Evolutionary conservation across 1,140 invertebrate genomes (phyloP), one percentile per base, ranked within the genome.

Genomic region (Monomorium pharaonis): DNA sequence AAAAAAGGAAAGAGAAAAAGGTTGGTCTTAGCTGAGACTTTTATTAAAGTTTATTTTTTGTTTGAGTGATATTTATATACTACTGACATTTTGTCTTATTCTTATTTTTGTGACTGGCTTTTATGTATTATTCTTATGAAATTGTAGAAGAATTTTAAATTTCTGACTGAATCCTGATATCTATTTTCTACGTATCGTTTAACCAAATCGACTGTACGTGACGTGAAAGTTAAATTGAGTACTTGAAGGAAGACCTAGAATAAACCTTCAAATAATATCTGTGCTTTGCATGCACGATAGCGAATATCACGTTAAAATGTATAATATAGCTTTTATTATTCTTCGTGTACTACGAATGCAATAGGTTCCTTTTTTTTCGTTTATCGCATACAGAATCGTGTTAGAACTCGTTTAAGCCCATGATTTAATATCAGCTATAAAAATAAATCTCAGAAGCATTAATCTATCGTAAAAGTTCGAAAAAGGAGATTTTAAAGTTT

Each of bases 11-110:
- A 24, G 18, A 9, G 3, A 24, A 56, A 74, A 24, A 37, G 18
- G 24, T 21, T 3, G 16, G 6, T 0, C 1, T 74, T 6, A 14
- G 96, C 95, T 96, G 96, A 96, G 96, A 30, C 91, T 93, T 91
- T 88, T 87, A 86, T 89, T 58, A 21, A n/a, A 30, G 0, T 80
- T 7, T 27, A 12, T 78, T 24, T 78, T 63, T 49, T 24, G 6
- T 3, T 44, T 60, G 6, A 9, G 3, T 1, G 6, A 14, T 33
- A 60, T 54, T 47, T 51, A 42, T 18, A 37, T 21, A 12, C 16
- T 18, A 21, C 12, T 24, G 21, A n/a, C 6, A 9, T 69, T 44
- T 44, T 5, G 6, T 47, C 16, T 18, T 18, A 10, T 27, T 44
- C 21, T 18, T 10, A n/a, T 49, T 60, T 1, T 30, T 33, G 2